Conservation (phyloP, 1,140 invertebrate genomes). For the Sesamia nonagrioides region DNA sequence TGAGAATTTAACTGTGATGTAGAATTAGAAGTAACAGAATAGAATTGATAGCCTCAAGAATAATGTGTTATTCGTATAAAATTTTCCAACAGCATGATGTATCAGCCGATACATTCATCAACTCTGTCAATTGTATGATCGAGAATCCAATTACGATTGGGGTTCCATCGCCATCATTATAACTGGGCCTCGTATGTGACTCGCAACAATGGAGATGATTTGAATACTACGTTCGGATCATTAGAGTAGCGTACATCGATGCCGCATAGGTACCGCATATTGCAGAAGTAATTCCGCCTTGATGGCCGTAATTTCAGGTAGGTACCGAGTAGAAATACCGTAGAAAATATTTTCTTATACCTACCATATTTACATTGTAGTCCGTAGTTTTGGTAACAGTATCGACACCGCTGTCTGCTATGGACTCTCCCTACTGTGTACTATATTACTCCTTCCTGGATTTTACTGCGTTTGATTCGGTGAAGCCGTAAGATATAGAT, state of each 20-base stretch:
- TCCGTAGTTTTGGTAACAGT: slow-evolving; percentile 1
- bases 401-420: background rate
- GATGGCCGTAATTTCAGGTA: slow-evolving; percentile 30
- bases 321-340: slow-evolving; percentile 16
- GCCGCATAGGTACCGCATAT: slow-evolving; percentile 17
- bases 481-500: background rate
- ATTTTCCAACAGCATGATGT: background rate
- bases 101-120: background rate
- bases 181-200: slow-evolving; percentile 6
- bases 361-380: slow-evolving; percentile 37
- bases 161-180: slow-evolving; percentile 13
- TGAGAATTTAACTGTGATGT: no score
- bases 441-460: slow-evolving; percentile 9
- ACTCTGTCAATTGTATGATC: slow-evolving; percentile 13
- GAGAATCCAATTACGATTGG: slow-evolving; percentile 3
- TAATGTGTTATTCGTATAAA: background rate
- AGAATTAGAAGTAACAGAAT: no score
- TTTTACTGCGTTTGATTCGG: slow-evolving; percentile 17
- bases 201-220: slow-evolving; percentile 31
- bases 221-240: slow-evolving; percentile 24
- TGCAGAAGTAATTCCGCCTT: slow-evolving; percentile 40
- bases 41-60: background rate
- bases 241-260: slow-evolving; percentile 23
- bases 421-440: background rate
- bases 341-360: slow-evolving; percentile 26